Base-by-base conservation (phyloP, 2,797 vertebrate species). In the Melopsittacus undulatus region DNA sequence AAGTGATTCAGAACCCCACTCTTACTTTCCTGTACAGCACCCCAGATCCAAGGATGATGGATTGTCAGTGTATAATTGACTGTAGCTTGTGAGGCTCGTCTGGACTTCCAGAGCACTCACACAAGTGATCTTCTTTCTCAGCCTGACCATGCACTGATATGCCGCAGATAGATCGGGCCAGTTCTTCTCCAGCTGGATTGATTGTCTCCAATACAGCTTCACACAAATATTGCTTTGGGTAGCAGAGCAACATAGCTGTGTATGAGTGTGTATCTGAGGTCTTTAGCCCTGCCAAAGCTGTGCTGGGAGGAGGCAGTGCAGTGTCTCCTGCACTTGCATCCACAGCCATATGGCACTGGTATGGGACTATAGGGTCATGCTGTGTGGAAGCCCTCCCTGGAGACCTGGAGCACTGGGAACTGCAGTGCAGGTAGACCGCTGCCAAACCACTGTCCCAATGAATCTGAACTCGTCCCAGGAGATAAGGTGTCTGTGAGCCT, bases 311-410 rank as follows among this genome's bases (percentile, higher is more conserved):
- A 62, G 7, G 21, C 1, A 27, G 18, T 11, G 32, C 32, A 48
- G 16, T 22, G 32, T 17, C 52, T 77, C 30, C 24, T 74, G 43
- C 36, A 1, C 67, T 52, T 51, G n/a, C 42, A 52, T 2, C 38
- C 75, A 22, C 4, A 63, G 30, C 6, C 30, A 9, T 46, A 51
- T 0, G 0, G 26, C 43, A 27, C 51, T n/a, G 38, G 29, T 7
- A 1, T 3, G 15, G 49, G 26, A 19, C 29, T 43, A 36, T 3
- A 21, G 27, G 9, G 24, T 18, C 22, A 2, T 8, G 16, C 45
- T 3, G 2, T 7, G 18, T 48, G 51, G 3, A 23, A 48, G 2
- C 10, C 2, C 8, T 84, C 48, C 30, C 38, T 18, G 7, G 9
- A 9, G 6, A 34, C 46, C 36, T 45, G 57, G n/a, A 48, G 8